Conservation (phyloP, 2,113 vertebrate genomes). For the Scatophagus argus region DNA sequence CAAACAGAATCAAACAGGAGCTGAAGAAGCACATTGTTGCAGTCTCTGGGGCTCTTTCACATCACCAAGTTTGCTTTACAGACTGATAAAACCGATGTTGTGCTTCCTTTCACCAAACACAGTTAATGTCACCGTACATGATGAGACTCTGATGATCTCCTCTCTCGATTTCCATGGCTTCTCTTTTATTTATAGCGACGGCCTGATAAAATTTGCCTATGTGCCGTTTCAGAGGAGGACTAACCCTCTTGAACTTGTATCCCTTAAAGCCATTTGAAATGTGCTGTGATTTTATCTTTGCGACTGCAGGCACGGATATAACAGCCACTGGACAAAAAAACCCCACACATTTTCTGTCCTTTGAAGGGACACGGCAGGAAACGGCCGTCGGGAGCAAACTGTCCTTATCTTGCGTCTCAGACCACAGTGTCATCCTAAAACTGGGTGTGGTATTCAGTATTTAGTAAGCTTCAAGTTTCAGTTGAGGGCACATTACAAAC, state of each 20-base stretch:
- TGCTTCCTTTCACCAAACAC: not conserved
- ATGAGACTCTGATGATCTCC: not conserved
- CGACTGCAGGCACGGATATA: not conserved
- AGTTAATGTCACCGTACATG: not conserved
- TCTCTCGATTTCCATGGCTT: not conserved
- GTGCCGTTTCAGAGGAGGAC: not conserved
- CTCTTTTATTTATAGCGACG: not conserved
- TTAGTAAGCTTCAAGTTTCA: not conserved
- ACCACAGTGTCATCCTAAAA: not conserved
- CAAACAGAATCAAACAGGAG: conserved; percentile 17
- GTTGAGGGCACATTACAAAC: not conserved
- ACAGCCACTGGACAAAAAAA: not conserved
- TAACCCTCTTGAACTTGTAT: not conserved
- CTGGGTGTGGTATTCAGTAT: not conserved
- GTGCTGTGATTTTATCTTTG: not conserved
- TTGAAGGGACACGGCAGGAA: not conserved
- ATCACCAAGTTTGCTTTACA: not conserved
- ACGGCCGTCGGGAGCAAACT: not conserved
- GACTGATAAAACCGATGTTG: not conserved
- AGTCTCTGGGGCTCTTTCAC: not conserved
- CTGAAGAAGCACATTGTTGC: not conserved
- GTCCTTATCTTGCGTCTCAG: not conserved
- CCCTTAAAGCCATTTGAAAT: conserved; percentile 5
- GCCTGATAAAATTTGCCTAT: conserved; percentile 5
- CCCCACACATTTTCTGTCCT: conserved; percentile 10